Base-by-base conservation (phyloP, 2,888 invertebrate genomes). In the Phengaris arion region DNA sequence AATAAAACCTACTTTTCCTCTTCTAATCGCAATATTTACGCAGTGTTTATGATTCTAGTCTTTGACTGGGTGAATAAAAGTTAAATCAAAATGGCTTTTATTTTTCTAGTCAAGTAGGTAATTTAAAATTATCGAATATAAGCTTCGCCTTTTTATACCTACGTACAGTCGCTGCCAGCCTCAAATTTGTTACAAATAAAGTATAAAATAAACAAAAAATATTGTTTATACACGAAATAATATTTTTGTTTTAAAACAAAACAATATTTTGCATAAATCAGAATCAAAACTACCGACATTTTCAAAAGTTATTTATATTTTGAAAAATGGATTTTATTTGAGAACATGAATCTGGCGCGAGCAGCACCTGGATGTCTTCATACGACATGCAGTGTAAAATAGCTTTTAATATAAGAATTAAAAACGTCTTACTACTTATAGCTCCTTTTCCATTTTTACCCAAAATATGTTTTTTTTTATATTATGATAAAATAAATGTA, bases 91-190 rank as follows among this genome's bases (percentile, higher is more conserved):
- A 64, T 35, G 35, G 10, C 35, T 64, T 7, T 5, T 7, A 64
- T 64, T 64, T 10, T 64, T 10, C 59, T 22, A 22, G 10, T 64
- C 59, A 64, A 9, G 57, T 57, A 15, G 12, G 64, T 10, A 35
- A 6, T 15, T 46, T 10, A 51, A 22, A 22, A 22, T 22, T 51
- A 51, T 15, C n/a, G 15, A 69, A 51, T 51, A 51, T 51, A 51
- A 70, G 48, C 48, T 70, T 70, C 10, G 70, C 70, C 51, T 70
- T 70, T 68, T 48, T 51, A 70, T 70, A 70, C 48, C 6, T 51
- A 69, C 1, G 15, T 12, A 35, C 35, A 64, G 45, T 45, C 35
- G 35, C 64, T 64, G 64, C 64, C 35, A 35, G 64, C 35, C 6
- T 45, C 35, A 64, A 64, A 45, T 45, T 35, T 64, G 6, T 12